These are phyloP conservation scores for Melanerpes formicivorus DNA, from an alignment of 2,113 vertebrate species.

Conservation along the genomic window DNA sequence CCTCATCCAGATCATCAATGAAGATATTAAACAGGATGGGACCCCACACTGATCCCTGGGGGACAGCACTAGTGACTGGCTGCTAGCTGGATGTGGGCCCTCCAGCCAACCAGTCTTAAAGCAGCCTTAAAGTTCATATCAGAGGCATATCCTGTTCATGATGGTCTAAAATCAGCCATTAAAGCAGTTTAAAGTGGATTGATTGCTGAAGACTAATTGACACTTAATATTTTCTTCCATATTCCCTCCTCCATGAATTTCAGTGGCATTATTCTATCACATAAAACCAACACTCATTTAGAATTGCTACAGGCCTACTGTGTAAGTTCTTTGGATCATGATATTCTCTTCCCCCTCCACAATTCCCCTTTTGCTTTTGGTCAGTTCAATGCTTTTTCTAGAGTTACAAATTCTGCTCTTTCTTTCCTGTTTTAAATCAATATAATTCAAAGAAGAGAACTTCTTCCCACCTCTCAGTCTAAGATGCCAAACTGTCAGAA, in stretches of 20 bases:
- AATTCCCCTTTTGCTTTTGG: background rate
- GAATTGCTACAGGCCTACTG: background rate
- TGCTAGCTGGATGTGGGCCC: too few species aligned
- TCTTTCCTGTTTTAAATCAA: background rate
- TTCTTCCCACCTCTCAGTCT: conserved; percentile 27
- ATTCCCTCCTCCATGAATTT: background rate
- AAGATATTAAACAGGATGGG: too few species aligned
- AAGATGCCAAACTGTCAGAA: conserved; percentile 36
- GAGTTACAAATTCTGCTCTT: background rate
- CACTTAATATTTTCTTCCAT: background rate
- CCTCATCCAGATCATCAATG: too few species aligned
- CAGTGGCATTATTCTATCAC: background rate
- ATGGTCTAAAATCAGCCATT: background rate
- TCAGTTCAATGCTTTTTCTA: background rate
- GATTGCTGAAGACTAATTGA: background rate
- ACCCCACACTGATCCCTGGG: too few species aligned
- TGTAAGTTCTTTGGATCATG: background rate
- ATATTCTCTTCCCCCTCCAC: background rate
- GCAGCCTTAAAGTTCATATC: background rate
- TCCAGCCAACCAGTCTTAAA: too few species aligned
- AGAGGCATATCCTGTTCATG: background rate
- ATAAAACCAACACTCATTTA: background rate
- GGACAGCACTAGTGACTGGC: too few species aligned
- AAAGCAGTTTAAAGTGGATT: background rate
- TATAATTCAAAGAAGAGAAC: background rate